Evolutionary conservation across 2,888 invertebrate species (phyloP), one percentile per base, ranked within the genome.

Genomic region (Dromius quadrimaculatus): DNA sequence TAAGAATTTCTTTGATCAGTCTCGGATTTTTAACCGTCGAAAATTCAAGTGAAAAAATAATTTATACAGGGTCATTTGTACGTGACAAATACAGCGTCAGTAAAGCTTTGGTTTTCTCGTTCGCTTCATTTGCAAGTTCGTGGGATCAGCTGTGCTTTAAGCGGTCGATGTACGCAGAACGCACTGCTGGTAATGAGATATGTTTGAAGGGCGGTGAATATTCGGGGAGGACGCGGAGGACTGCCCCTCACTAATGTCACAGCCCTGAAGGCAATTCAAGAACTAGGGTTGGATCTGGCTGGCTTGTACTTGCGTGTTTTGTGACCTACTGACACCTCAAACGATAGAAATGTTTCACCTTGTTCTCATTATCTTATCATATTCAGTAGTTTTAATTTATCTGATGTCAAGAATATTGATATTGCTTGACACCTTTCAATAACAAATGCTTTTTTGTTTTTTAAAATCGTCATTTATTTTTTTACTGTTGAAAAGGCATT

Each of bases 221-320:
- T 45, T 45, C 62, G 47, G 41, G 62, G 62, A 72, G 63, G 47
- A 50, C 66, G 66, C 28, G 34, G 72, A 71, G 72, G 62, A 38
- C 70, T 66, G 71, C 71, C 65, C 71, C 70, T 63, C 43, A 50
- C 62, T 73, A 47, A 64, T 70, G 62, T 65, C 70, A 62, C 74
- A 74, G 71, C 73, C 73, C 74, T 74, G 70, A 61, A 70, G 70
- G 70, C 70, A 62, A 62, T 50, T 19, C 54, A 62, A 63, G 62
- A 57, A 41, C 23, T n/a, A 4, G 62, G 17, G 45, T 54, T 19
- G 73, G 74, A 75, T 75, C 73, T 9, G 11, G 36, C n/a, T 19
- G 20, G 19, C 36, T 28, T 28, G 6, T 54, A 54, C 50, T 54
- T 11, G 15, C 28, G 50, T 15, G 50, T 28, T 54, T 4, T 3